These are phyloP conservation scores for Diplodus sargus DNA, from an alignment of 2,797 vertebrate species.

Conservation along the genomic window DNA sequence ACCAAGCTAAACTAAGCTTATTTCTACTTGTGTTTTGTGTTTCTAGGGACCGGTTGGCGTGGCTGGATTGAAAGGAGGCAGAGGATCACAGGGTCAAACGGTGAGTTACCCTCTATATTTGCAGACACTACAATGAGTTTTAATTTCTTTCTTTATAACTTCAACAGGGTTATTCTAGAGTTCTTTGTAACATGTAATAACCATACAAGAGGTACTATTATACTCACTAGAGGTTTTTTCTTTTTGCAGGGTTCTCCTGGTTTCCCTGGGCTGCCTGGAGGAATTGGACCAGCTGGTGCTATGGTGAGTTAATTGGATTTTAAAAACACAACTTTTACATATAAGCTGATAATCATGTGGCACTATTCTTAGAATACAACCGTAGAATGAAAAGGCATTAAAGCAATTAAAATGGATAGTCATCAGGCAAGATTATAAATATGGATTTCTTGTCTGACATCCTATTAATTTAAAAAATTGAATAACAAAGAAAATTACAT, in stretches of 20 bases:
- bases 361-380: neutral
- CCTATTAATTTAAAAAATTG: neutral
- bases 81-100: constrained; percentile 94
- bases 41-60: constrained; percentile 92
- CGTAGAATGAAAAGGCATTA: neutral
- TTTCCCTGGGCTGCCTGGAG: constrained; percentile 95
- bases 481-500: too few relatives aligned
- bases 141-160: neutral
- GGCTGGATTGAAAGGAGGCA: constrained; percentile 93
- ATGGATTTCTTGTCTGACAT: neutral
- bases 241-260: constrained; percentile 91
- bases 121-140: neutral
- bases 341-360: neutral
- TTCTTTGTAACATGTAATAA: too few relatives aligned
- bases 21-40: constrained; percentile 3
- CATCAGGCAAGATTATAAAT: neutral
- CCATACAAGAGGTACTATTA: neutral
- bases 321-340: neutral
- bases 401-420: neutral
- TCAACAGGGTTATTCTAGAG: neutral
- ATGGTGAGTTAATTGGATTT: constrained; percentile 85
- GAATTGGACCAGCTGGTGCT: constrained; percentile 91
- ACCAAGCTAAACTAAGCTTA: too few relatives aligned
- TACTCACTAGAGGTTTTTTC: neutral
- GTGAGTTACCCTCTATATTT: constrained; percentile 82